phyloP scores from a whole-genome alignment of 2,797 vertebrate species.

The Serranus cabrilla region DNA sequence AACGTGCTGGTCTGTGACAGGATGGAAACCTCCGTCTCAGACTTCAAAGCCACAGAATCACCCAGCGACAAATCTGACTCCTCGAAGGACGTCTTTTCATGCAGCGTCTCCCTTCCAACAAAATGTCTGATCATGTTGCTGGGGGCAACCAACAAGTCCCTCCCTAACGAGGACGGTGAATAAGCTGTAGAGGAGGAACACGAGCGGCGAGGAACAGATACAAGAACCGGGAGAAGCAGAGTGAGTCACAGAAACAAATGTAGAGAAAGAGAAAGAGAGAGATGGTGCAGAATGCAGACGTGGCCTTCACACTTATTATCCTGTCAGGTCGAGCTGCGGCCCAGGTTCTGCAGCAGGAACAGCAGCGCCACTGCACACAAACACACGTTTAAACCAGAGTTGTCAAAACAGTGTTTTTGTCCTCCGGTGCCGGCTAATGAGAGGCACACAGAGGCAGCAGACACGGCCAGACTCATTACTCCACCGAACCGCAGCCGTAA shows the following conservation, averaged over 20 bases:
- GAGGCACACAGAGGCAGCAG: constrained; percentile 40
- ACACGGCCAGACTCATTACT: constrained; percentile 55
- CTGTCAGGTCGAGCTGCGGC: constrained; percentile 14
- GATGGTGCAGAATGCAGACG: constrained; percentile 35
- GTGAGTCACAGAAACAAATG: constrained; percentile 32
- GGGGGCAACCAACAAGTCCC: constrained; percentile 57
- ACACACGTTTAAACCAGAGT: constrained; percentile 40
- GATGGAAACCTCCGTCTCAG: background rate
- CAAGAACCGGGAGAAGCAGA: constrained; percentile 27
- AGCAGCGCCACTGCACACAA: constrained; percentile 28
- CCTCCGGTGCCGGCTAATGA: constrained; percentile 62
- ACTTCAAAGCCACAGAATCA: background rate
- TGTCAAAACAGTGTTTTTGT: constrained; percentile 55
- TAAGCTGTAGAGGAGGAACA: constrained; percentile 40
- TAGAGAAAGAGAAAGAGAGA: constrained; percentile 20
- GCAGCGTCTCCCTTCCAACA: constrained; percentile 52
- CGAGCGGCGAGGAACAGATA: constrained; percentile 23
- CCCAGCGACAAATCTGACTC: background rate
- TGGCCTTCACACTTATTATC: constrained; percentile 41
- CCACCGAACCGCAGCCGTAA: constrained; percentile 56
- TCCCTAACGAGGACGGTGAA: constrained; percentile 34
- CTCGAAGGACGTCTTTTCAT: constrained; percentile 27
- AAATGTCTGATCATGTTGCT: constrained; percentile 64
- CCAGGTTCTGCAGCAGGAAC: constrained; percentile 23
- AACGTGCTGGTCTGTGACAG: background rate